Base-by-base conservation (phyloP, 2,113 vertebrate species). In the Sialia sialis region DNA sequence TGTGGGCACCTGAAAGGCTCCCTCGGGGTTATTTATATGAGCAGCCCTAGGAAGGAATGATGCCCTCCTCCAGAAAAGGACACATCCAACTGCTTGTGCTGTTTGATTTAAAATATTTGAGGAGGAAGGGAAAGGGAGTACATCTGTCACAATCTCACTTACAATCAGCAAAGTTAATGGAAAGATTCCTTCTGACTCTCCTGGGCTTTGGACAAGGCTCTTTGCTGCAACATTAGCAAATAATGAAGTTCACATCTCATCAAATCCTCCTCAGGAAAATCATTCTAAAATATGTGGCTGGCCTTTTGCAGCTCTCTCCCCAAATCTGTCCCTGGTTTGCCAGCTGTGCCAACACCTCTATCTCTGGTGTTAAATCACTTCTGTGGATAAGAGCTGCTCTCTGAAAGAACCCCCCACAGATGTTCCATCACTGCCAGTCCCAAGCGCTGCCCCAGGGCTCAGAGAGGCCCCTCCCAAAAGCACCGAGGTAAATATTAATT, bases 101-200 rank as follows among this genome's bases (percentile, higher is more conserved):
- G 70, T 58, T 76, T 62, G 84, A 90, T 91, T 95, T 87, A 52
- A 94, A 94, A 58, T 83, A 69, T 85, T 58, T 69, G 70, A 66
- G 75, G 70, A 90, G 78, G 51, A 79, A 87, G 58, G 66, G n/a
- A 73, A 74, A 85, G 74, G 74, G 62, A 96, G 46, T 83, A 56
- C 75, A 87, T 96, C 92, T 87, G 92, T 91, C 92, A 83, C 84
- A 87, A 85, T 95, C 84, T 94, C 63, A 25, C 63, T 80, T 51
- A 46, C 66, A 82, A 79, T 93, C 90, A 64, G 75, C 8, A 14
- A 34, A 91, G 78, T 91, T 94, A 96, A 96, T 96, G 93, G 87
- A 93, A 96, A 93, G 92, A 85, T 91, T 91, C 59, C 73, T 87
- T 62, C 79, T 76, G 67, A 10, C 75, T 95, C 96, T 84, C 90